Evolutionary conservation across 2,888 invertebrate species (phyloP), one percentile per base, ranked within the genome.

Genomic region (Xanthia togata): DNA sequence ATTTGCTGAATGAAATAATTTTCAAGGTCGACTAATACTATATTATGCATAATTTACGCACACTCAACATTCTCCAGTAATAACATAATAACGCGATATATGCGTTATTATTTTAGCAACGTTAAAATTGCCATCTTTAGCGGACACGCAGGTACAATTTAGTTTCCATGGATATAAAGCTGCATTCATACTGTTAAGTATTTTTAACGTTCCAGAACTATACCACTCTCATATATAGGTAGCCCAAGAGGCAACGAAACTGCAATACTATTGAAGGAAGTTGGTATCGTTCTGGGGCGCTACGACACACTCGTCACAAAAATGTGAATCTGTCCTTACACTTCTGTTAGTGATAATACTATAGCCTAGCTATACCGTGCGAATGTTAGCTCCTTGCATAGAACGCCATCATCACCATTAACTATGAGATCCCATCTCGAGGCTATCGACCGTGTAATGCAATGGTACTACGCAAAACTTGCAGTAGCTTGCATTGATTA

Each of bases 341-440:
- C 81, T 81, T 79, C 20, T 76, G 78, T 11, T 12, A 38, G 26
- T 75, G 67, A 73, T 53, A 26, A 60, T 69, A 86, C 82, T 47
- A 5, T 47, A 60, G 26, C 17, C 12, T 69, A 50, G 4, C 72
- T 63, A 69, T 53, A 80, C 81, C 81, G 76, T 85, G 85, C 69
- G 79, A 87, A 78, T 84, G 47, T 59, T 60, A 73, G 76, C 74
- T 76, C 71, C 84, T 78, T 76, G 63, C 75, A 76, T 57, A 70
- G 55, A 78, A 73, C 78, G 26, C 86, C 70, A 75, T 78, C 81
- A 87, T 78, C 84, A 79, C 67, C 75, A 84, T 87, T 84, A 82
- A 73, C 38, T 81, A 78, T 23, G 38, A 82, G 87, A 83, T 86
- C 57, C 71, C 79, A 85, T 87, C 85, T 87, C 50, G 57, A 50